Conservation (phyloP, 2,888 invertebrate species). For the Ephialtes manifestator region DNA sequence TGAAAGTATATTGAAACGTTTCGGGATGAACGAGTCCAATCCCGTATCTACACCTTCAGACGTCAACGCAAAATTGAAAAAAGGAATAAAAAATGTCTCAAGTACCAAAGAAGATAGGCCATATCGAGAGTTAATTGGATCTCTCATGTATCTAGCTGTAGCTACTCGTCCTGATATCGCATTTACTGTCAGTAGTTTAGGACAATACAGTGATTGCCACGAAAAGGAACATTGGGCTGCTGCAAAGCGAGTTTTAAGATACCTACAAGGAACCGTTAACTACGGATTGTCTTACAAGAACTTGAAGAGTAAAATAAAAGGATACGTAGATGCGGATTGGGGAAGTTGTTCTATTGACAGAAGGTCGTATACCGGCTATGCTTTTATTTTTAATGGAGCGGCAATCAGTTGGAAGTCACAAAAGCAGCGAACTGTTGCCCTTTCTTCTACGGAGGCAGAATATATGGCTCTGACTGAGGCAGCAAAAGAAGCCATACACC, state of each 20-base stretch:
- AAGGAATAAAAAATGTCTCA: background rate
- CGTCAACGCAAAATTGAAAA: background rate
- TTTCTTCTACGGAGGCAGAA: no score
- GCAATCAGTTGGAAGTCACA: no score
- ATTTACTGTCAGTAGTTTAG: background rate
- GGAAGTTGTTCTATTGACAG: background rate
- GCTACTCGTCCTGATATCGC: constrained; percentile 2
- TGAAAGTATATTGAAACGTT: background rate
- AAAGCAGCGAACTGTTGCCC: no score
- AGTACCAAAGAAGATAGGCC: background rate
- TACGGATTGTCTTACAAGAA: background rate
- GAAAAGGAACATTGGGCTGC: background rate
- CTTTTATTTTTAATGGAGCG: no score
- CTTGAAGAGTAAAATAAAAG: background rate
- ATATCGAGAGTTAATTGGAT: constrained; percentile 6
- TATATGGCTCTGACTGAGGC: background rate
- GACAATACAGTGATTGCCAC: background rate
- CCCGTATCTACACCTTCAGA: background rate
- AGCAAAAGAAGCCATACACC: background rate
- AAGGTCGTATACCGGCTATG: constrained; percentile 11
- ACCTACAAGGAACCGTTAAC: background rate
- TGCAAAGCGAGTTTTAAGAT: background rate
- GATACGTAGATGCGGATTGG: background rate
- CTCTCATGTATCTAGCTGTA: background rate
- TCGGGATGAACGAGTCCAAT: background rate